Evolutionary conservation across 2,888 invertebrate genomes (phyloP), one percentile per base, ranked within the genome.

Genomic region (Syrphus vitripennis): DNA sequence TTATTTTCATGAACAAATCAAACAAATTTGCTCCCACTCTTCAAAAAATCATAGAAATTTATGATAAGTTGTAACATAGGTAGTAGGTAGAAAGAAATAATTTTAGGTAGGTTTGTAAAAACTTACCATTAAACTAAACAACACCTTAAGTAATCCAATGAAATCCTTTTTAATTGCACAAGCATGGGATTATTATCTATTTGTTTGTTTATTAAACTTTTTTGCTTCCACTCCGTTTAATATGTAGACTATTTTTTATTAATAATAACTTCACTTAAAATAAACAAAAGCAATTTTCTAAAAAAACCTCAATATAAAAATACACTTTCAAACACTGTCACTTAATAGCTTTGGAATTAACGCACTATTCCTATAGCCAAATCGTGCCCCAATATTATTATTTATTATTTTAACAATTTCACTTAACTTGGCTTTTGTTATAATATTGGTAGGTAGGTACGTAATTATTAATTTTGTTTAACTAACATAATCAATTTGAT

Each of bases 91-190:
- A n/a, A n/a, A n/a, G n/a, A n/a, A n/a, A n/a, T n/a, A n/a, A n/a
- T n/a, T n/a, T n/a, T n/a, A n/a, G n/a, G n/a, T n/a, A n/a, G n/a
- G n/a, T n/a, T n/a, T n/a, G n/a, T n/a, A n/a, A n/a, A 26, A 61
- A 2, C 80, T 75, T 57, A 75, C 75, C 79, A 50, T 61, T 31
- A 7, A 19, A 63, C n/a, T 9, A 45, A 16, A 48, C 57, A 29
- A 76, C 9, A 31, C 26, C 6, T 7, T 14, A 21, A 29, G 19
- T 84, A 76, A 80, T 84, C 83, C 83, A 80, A 70, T 83, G 45
- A 80, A 80, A 80, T 80, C 70, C 57, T 71, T 78, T 61, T 24
- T 5, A 24, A 14, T 2, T n/a, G n/a, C 5, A 9, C 7, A 57
- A 53, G 14, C 31, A 42, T 29, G n/a, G 14, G 24, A 10, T 69